phyloP scores from a whole-genome alignment of 2,888 invertebrate genomes.

The Pyrochroa serraticornis region DNA sequence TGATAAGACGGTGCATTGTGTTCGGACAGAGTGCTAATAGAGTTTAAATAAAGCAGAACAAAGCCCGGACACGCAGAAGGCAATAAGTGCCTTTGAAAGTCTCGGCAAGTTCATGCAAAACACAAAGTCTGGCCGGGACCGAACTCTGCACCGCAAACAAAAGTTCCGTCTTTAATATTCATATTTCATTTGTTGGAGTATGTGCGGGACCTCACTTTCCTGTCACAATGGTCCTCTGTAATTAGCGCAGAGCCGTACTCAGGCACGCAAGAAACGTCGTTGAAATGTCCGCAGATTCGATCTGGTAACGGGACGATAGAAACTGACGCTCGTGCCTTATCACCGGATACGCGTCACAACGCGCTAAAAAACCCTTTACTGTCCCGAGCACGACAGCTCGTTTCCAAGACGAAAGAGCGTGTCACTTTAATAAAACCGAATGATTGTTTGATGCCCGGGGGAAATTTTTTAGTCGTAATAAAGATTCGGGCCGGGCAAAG shows the following conservation, averaged over 20 bases:
- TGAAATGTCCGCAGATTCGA: too few species aligned
- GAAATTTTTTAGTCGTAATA: constrained; percentile 10
- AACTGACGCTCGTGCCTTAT: too few species aligned
- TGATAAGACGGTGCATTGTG: not conserved
- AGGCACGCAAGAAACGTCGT: too few species aligned
- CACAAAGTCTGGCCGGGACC: not conserved
- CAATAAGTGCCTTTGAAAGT: constrained; percentile 3
- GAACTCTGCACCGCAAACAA: constrained; percentile 22
- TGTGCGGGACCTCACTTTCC: constrained; percentile 8
- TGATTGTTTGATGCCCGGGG: constrained; percentile 34
- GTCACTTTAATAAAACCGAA: constrained; percentile 35
- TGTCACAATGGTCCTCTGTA: constrained; percentile 2
- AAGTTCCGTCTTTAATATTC: constrained; percentile 37
- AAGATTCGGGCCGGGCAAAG: too few species aligned
- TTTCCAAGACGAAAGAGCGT: constrained; percentile 8
- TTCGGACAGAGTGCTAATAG: constrained; percentile 1
- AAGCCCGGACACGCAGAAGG: not conserved
- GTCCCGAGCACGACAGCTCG: too few species aligned
- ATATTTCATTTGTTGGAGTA: constrained; percentile 36
- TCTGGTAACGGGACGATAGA: too few species aligned
- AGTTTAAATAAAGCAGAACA: constrained; percentile 7
- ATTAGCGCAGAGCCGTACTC: too few species aligned
- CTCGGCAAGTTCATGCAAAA: constrained; percentile 1
- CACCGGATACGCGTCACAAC: too few species aligned
- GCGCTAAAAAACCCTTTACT: too few species aligned